These are phyloP conservation scores for Phortica variegata DNA, from an alignment of 1,140 invertebrate species.

Conservation along the genomic window DNA sequence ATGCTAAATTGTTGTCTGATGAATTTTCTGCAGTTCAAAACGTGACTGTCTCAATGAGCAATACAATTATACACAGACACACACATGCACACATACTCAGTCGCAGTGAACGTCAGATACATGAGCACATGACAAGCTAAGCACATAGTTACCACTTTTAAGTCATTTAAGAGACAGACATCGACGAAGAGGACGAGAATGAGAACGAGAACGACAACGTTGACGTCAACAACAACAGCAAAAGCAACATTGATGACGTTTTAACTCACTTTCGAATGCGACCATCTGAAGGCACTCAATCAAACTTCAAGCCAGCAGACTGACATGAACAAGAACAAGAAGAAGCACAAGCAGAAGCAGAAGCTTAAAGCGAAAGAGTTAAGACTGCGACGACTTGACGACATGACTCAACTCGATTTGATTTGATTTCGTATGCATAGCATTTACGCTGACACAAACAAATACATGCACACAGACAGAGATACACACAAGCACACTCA, in stretches of 20 bases:
- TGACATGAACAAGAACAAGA: not conserved
- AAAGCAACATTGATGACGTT: no score
- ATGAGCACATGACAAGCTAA: conserved; percentile 23
- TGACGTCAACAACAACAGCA: no score
- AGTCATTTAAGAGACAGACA: no score
- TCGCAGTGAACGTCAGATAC: not conserved
- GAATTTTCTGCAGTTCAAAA: conserved; percentile 52
- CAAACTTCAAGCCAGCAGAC: conserved; percentile 38
- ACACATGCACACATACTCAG: conserved; percentile 12
- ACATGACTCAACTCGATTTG: no score
- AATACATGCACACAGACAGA: conserved; percentile 3
- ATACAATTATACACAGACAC: conserved; percentile 42
- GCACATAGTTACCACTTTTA: conserved; percentile 50
- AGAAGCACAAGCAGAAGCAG: not conserved
- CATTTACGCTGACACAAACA: no score
- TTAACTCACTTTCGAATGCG: conserved; percentile 47
- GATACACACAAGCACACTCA: not conserved
- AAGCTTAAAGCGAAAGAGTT: conserved; percentile 35
- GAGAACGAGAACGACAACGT: no score
- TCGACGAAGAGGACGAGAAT: no score
- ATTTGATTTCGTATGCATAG: no score
- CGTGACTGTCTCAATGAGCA: conserved; percentile 49
- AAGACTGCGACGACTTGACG: no score
- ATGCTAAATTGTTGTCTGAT: conserved; percentile 41
- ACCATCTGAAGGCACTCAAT: conserved; percentile 45